These are phyloP conservation scores for Therioaphis trifolii DNA, from an alignment of 2,888 invertebrate genomes.

Conservation along the genomic window DNA sequence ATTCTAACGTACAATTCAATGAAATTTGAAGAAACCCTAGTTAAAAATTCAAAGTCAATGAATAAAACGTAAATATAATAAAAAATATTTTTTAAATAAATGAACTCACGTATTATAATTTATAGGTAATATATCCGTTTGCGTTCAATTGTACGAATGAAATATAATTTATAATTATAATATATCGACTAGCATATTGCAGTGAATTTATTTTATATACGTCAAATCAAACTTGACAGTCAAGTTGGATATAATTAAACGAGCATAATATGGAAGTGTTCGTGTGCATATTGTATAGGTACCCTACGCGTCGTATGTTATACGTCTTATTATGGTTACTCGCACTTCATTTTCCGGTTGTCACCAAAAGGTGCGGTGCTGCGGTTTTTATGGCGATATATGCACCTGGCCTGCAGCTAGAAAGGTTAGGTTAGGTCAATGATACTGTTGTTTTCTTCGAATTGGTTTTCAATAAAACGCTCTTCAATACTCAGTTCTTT, in stretches of 20 bases:
- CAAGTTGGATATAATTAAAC: conserved; percentile 5
- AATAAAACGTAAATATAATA: no score
- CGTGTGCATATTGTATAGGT: no score
- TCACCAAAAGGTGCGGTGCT: conserved; percentile 43
- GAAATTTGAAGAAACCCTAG: no score
- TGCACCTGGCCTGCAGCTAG: conserved; percentile 8
- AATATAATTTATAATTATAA: not conserved
- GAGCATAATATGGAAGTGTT: not conserved
- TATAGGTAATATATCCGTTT: no score
- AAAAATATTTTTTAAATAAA: no score
- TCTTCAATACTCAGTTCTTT: not conserved
- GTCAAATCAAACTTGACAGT: conserved; percentile 34
- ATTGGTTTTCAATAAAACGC: not conserved
- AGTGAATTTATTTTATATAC: no score
- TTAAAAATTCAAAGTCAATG: no score
- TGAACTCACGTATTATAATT: no score
- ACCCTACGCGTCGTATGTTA: not conserved
- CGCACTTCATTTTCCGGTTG: conserved; percentile 47
- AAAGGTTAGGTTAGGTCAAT: conserved; percentile 34
- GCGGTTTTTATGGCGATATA: conserved; percentile 29
- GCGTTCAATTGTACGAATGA: not conserved
- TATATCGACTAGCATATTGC: not conserved
- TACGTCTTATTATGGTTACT: not conserved
- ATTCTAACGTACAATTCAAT: no score
- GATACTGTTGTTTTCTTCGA: conserved; percentile 33